Conservation (phyloP, 2,888 invertebrate species). For the Tricholauxania praeusta region DNA sequence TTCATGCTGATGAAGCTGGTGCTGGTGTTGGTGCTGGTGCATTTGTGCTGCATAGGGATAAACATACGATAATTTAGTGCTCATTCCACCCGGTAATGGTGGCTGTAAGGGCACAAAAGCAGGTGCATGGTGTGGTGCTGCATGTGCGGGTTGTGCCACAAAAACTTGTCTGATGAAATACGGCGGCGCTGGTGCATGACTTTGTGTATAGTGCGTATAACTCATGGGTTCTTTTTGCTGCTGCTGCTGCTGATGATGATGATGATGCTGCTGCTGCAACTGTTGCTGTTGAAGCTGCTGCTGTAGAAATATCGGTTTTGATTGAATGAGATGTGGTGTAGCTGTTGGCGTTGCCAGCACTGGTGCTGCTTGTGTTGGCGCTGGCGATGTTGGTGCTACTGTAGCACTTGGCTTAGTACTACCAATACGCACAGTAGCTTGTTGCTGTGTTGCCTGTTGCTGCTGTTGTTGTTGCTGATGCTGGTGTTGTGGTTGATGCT, state of each 20-base stretch:
- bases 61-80: background rate
- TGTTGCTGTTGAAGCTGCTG: constrained; percentile 44
- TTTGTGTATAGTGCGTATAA: constrained; percentile 20
- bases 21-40: constrained; percentile 51
- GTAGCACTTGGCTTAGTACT: constrained; percentile 40
- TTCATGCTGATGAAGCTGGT: background rate
- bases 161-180: constrained; percentile 10
- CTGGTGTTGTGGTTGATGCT: constrained; percentile 46
- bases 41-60: constrained; percentile 47
- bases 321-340: constrained; percentile 18
- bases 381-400: constrained; percentile 36
- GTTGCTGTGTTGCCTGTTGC: constrained; percentile 28
- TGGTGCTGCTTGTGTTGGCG: constrained; percentile 16
- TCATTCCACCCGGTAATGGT: background rate
- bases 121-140: background rate
- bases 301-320: constrained; percentile 26
- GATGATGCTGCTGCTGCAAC: constrained; percentile 20
- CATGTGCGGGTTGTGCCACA: background rate
- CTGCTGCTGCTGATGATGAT: constrained; percentile 21
- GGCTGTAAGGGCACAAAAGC: background rate
- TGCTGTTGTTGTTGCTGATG: constrained; percentile 41
- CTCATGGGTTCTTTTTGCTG: constrained; percentile 19
- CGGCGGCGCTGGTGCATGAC: constrained; percentile 34
- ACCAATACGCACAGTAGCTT: constrained; percentile 40
- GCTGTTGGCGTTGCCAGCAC: constrained; percentile 14